These are phyloP conservation scores for Enteromius mattozi DNA, from an alignment of 2,797 vertebrate genomes.

Conservation along the genomic window DNA sequence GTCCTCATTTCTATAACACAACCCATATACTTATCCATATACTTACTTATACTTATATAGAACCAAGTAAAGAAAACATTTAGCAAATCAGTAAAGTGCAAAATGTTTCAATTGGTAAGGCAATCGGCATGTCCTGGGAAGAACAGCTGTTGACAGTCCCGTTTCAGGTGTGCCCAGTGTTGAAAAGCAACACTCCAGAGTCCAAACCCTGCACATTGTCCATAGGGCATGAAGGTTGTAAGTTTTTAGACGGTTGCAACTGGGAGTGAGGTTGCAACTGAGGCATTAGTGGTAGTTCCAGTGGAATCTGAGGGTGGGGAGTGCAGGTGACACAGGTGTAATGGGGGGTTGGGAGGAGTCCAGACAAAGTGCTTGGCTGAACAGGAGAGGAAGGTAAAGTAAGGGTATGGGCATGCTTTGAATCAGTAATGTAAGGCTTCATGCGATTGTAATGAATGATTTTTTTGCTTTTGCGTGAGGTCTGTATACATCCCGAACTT, in stretches of 20 bases:
- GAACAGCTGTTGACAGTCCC: neutral
- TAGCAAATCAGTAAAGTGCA: no score
- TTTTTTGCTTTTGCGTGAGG: neutral
- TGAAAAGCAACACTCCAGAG: neutral
- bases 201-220: neutral
- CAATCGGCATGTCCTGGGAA: no score
- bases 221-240: neutral
- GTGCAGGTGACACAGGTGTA: neutral
- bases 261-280: neutral
- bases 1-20: no score
- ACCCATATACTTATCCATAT: no score
- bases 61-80: no score
- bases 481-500: neutral
- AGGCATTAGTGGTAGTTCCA: neutral
- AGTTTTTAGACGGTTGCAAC: no score
- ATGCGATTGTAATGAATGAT: conserved; percentile 20
- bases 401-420: neutral
- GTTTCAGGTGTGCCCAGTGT: neutral
- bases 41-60: no score
- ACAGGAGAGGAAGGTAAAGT: neutral
- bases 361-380: neutral
- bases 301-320: neutral
- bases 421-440: conserved; percentile 8
- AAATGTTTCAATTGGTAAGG: no score
- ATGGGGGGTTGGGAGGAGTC: neutral